These are phyloP conservation scores for Nemotelus pantherinus DNA, from an alignment of 2,888 invertebrate species.

Conservation along the genomic window DNA sequence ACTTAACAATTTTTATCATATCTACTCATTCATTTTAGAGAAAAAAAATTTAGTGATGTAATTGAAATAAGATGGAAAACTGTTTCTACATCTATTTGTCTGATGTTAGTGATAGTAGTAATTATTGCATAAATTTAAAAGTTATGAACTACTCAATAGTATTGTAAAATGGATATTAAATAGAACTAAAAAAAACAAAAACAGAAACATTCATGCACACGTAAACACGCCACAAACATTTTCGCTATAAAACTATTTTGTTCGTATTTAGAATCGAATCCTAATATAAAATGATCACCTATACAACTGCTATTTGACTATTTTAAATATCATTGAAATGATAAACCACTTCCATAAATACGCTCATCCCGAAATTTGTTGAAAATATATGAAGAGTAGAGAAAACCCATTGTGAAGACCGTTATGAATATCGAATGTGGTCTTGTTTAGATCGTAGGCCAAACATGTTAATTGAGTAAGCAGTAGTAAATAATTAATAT, in stretches of 20 bases:
- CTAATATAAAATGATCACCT: too few relatives aligned
- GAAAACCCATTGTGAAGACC: background rate
- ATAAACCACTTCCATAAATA: too few relatives aligned
- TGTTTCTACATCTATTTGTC: slow-evolving; percentile 50
- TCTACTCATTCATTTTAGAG: slow-evolving; percentile 34
- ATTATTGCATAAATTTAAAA: slow-evolving; percentile 33
- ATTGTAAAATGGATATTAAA: slow-evolving; percentile 18
- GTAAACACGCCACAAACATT: background rate
- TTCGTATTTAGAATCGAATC: too few relatives aligned
- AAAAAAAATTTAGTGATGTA: slow-evolving; percentile 36
- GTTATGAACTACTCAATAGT: slow-evolving; percentile 18
- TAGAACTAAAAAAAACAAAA: slow-evolving; percentile 1
- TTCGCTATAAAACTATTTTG: too few relatives aligned
- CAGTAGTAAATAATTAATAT: slow-evolving; percentile 37
- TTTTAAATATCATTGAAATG: too few relatives aligned
- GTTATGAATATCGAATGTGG: background rate
- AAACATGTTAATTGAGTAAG: slow-evolving; percentile 5
- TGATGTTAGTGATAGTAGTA: slow-evolving; percentile 47
- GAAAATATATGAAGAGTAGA: background rate
- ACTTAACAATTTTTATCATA: slow-evolving; percentile 29
- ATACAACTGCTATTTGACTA: too few relatives aligned
- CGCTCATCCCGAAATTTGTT: too few relatives aligned
- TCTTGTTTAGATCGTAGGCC: slow-evolving; percentile 20
- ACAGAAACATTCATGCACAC: background rate
- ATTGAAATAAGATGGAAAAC: slow-evolving; percentile 10